phyloP scores from a whole-genome alignment of 2,113 vertebrate genomes.

The Argyrosomus japonicus region DNA sequence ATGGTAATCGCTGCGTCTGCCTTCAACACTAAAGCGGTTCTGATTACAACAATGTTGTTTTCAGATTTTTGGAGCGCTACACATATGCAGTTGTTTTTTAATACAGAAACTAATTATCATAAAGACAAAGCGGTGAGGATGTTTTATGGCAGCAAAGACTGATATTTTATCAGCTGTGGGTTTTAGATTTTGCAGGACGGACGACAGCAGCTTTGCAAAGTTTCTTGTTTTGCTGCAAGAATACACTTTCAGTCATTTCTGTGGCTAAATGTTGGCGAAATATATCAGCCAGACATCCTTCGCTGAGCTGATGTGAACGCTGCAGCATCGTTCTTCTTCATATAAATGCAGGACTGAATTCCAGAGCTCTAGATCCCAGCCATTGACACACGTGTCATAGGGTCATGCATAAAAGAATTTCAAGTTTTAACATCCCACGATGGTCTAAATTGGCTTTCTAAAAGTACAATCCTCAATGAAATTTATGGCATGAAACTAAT shows the following conservation, averaged over 20 bases:
- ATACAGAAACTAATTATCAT: conserved; percentile 51
- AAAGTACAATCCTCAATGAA: neutral
- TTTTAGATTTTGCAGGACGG: neutral
- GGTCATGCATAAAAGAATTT: conserved; percentile 30
- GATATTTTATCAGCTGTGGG: conserved; percentile 17
- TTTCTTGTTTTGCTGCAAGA: neutral
- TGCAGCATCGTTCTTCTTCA: neutral
- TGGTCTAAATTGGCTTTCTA: neutral
- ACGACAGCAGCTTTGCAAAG: neutral
- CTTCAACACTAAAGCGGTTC: conserved; percentile 51
- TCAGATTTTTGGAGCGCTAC: conserved; percentile 41
- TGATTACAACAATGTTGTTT: conserved; percentile 62
- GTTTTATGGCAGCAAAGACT: conserved; percentile 4
- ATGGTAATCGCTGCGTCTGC: conserved; percentile 61
- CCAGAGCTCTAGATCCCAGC: neutral
- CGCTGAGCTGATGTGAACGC: too few species aligned
- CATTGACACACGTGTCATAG: conserved; percentile 18
- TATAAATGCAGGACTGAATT: conserved; percentile 6
- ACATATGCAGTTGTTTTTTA: conserved; percentile 41
- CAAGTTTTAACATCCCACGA: neutral
- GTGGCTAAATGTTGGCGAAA: neutral
- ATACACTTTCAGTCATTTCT: neutral
- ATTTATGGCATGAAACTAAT: neutral
- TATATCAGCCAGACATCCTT: neutral
- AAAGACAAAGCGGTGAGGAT: conserved; percentile 8